Evolutionary conservation across 1,140 invertebrate species (phyloP), one percentile per base, ranked within the genome.

Genomic region (Drosophila baimaii): DNA sequence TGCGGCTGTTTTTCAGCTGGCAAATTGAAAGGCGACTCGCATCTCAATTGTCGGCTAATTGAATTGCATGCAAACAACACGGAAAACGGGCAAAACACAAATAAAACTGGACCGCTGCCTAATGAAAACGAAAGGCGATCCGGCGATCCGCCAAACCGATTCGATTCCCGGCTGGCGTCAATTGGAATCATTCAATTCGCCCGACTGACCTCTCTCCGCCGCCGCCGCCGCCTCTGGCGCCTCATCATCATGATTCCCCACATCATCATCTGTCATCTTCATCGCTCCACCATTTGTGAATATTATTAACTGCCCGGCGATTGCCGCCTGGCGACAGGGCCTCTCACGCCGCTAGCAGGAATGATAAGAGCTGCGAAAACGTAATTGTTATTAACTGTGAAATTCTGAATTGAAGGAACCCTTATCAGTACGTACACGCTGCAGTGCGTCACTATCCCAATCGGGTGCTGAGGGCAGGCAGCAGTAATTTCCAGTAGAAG

Each of bases 11-110:
- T 47, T 52, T 52, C 51, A 52, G 43, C 27, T 77, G 46, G 56
- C 55, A 79, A 86, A 88, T 88, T 88, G 84, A 88, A 89, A 89
- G 74, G 84, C 64, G 71, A 76, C 56, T 64, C 79, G 61, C 79
- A 81, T 65, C 59, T 58, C 66, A 76, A 62, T 86, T 77, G 59
- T 49, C 56, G 59, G 10, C 85, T 84, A 89, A 89, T 89, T 89
- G 85, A 84, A 84, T 77, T 89, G 84, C 84, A 89, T 89, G 84
- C 74, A 66, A 78, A 59, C 54, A 52, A 17, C 41, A 47, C 41
- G 47, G 25, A 72, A 61, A 74, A 33, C 21, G 46, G 56, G 25
- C 31, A 19, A 46, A 72, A 63, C 61, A 74, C 51, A 56, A 64
- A 52, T 58, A 59, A 66, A 68, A 68, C 72, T 65, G 58, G 57